phyloP scores from a whole-genome alignment of 2,888 invertebrate genomes.

The Bombylius discolor region DNA sequence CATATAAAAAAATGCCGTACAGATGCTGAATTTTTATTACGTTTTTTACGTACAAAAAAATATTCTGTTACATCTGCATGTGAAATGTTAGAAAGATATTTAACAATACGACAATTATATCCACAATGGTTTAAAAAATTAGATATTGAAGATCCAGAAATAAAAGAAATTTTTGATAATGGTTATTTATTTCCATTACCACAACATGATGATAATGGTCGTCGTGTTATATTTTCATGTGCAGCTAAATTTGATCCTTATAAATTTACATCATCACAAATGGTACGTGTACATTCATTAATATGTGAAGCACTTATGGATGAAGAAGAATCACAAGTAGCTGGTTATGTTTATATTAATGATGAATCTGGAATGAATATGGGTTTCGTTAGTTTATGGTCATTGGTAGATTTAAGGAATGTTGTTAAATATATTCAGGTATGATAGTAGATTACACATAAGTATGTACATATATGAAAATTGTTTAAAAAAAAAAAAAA shows the following conservation, averaged over 20 bases:
- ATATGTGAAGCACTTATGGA: constrained; percentile 75
- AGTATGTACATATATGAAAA: neutral
- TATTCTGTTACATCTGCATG: constrained; percentile 76
- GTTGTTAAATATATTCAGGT: constrained; percentile 69
- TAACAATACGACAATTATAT: constrained; percentile 71
- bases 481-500: neutral
- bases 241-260: constrained; percentile 70
- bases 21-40: constrained; percentile 67
- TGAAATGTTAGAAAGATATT: constrained; percentile 75
- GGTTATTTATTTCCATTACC: constrained; percentile 65
- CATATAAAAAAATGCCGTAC: constrained; percentile 69
- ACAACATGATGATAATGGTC: constrained; percentile 60
- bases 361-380: constrained; percentile 73
- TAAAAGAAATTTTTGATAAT: constrained; percentile 66
- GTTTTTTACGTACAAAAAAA: constrained; percentile 77
- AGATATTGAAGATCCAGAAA: constrained; percentile 63
- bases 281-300: constrained; percentile 74
- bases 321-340: constrained; percentile 69
- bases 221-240: constrained; percentile 64
- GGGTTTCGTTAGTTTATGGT: constrained; percentile 73
- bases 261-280: constrained; percentile 63
- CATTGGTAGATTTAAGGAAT: constrained; percentile 60
- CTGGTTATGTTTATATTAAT: constrained; percentile 73
- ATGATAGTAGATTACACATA: constrained; percentile 10
- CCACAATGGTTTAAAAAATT: constrained; percentile 76